Percentiles rank a stretch among this genome's conserved stretches.
Conservation (phyloP, 2,113 vertebrate genomes). For the Gymnogyps californianus region DNA sequence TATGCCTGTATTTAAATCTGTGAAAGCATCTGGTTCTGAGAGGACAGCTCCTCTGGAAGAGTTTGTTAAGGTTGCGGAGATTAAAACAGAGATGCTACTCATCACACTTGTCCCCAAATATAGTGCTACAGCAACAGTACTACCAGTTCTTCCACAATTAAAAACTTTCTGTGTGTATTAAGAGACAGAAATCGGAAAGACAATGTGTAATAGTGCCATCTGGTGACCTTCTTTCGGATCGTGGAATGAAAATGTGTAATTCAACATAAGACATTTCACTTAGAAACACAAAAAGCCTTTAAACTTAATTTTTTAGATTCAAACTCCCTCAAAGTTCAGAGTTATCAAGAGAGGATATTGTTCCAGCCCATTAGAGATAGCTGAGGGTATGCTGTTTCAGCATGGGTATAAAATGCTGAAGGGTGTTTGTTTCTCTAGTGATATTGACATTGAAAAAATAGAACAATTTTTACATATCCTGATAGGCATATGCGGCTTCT, state of each 20-base stretch:
- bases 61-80: background rate
- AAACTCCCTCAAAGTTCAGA: background rate
- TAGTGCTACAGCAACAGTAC: background rate
- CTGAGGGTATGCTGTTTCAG: background rate
- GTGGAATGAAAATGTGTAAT: background rate
- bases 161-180: background rate
- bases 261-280: background rate
- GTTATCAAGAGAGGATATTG: background rate
- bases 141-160: background rate
- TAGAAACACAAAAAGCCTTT: background rate
- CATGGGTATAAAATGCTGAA: background rate
- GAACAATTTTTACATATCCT: background rate
- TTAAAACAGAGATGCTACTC: background rate
- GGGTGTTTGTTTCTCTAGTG: background rate
- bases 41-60: background rate
- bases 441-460: background rate
- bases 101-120: background rate
- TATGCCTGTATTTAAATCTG: background rate
- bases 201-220: slow-evolving; percentile 42
- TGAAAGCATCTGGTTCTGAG: background rate
- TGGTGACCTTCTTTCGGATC: background rate
- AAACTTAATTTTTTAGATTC: background rate
- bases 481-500: background rate
- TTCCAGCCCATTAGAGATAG: background rate
- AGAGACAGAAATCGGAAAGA: background rate